Evolutionary conservation across 2,113 vertebrate genomes (phyloP).

Genomic region (Tupaia tana): DNA sequence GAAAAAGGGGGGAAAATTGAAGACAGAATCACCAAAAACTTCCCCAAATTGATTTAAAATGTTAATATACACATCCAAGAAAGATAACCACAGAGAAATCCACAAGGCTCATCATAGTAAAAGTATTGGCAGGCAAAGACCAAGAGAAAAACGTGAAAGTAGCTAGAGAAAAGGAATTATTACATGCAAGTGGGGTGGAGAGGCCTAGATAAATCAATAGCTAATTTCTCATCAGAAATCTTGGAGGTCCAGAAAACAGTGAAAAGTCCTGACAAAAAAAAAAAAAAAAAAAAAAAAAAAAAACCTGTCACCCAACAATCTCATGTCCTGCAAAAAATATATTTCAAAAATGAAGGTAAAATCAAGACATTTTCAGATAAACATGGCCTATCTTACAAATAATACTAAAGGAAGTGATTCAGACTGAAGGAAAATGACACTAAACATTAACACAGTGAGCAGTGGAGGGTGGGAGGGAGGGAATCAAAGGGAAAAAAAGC

Average conservation of each 20-base stretch:
- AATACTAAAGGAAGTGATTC: constrained; percentile 10
- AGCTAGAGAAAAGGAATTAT: constrained; percentile 4
- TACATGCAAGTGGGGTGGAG: background rate
- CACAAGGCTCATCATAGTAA: background rate
- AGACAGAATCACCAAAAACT: background rate
- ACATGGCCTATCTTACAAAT: constrained; percentile 4
- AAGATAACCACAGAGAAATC: background rate
- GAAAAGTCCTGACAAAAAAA: background rate
- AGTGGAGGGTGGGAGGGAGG: too few species aligned
- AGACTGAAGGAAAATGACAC: constrained; percentile 20
- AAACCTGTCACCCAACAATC: background rate
- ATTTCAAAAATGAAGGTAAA: constrained; percentile 28
- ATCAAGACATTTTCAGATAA: constrained; percentile 25
- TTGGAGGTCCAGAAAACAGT: background rate
- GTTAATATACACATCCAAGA: background rate
- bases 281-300: background rate
- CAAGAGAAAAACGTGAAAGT: background rate
- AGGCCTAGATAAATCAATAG: background rate
- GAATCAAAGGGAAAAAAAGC: too few species aligned
- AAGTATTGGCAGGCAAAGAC: constrained; percentile 22
- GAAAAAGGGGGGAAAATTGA: background rate
- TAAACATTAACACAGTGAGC: background rate
- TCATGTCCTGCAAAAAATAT: background rate
- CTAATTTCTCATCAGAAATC: constrained; percentile 16
- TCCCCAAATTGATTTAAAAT: background rate